Evolutionary conservation across 2,797 vertebrate species (phyloP).

Genomic region (Botia kubotai): DNA sequence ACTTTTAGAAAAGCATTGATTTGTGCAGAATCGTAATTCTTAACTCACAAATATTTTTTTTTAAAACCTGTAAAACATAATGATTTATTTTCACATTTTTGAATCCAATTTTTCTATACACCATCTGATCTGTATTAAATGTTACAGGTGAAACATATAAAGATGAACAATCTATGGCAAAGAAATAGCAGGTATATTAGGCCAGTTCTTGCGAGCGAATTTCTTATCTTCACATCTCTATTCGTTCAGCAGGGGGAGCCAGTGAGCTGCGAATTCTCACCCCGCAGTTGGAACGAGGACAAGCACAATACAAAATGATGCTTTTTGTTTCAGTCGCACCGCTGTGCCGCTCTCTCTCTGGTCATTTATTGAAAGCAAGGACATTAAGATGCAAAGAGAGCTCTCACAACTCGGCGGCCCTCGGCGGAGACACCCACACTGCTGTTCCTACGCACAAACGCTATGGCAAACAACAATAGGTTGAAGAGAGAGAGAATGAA

Average conservation of each 20-base stretch:
- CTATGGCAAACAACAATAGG: constrained; percentile 43
- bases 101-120: too few species aligned
- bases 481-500: constrained; percentile 27
- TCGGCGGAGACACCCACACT: constrained; percentile 46
- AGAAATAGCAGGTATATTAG: not conserved
- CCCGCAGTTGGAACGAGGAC: constrained; percentile 14
- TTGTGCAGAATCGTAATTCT: too few species aligned
- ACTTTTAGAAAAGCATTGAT: too few species aligned
- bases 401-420: constrained; percentile 57
- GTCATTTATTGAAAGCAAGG: constrained; percentile 60
- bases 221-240: not conserved
- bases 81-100: too few species aligned
- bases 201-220: not conserved
- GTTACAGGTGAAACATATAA: not conserved
- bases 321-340: constrained; percentile 47
- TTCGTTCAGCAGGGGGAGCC: constrained; percentile 58
- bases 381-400: constrained; percentile 64
- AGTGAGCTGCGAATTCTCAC: constrained; percentile 41
- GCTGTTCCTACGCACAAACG: constrained; percentile 32
- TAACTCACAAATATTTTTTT: too few species aligned
- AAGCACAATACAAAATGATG: constrained; percentile 41
- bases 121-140: not conserved
- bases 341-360: constrained; percentile 43
- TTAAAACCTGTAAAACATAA: too few species aligned
- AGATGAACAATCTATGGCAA: not conserved